phyloP scores from a whole-genome alignment of 2,797 vertebrate species.

The Pseudochirops corinnae region DNA sequence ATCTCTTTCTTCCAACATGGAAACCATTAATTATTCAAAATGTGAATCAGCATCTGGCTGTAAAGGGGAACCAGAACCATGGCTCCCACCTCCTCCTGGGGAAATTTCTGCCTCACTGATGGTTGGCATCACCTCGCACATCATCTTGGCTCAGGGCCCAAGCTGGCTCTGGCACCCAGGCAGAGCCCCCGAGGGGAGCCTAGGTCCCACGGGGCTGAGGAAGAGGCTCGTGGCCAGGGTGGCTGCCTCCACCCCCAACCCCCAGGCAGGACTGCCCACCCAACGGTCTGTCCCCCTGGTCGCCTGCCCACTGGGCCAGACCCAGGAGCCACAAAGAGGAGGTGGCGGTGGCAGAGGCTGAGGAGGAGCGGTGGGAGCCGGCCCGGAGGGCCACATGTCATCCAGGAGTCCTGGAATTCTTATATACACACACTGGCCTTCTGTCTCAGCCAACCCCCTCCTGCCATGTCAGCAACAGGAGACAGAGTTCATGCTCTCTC shows the following conservation, averaged over 20 bases:
- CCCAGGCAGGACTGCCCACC: slow-evolving; percentile 65
- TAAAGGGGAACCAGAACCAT: slow-evolving; percentile 92
- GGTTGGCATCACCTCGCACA: slow-evolving; percentile 97
- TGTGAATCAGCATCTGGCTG: slow-evolving; percentile 96
- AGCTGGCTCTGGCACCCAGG: background rate
- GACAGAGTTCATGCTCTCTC: too few species aligned
- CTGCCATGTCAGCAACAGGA: too few species aligned
- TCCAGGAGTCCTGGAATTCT: too few species aligned
- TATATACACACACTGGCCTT: too few species aligned
- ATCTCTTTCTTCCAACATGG: slow-evolving; percentile 98
- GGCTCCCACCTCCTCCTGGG: slow-evolving; percentile 88
- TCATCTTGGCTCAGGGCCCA: slow-evolving; percentile 86
- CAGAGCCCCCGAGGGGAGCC: background rate
- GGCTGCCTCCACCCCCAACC: background rate
- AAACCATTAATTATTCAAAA: slow-evolving; percentile 99
- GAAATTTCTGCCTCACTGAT: slow-evolving; percentile 95
- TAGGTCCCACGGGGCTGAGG: slow-evolving; percentile 52
- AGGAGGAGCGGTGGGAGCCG: too few species aligned
- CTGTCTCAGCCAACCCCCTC: too few species aligned
- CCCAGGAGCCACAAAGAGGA: slow-evolving; percentile 63
- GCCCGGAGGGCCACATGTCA: too few species aligned
- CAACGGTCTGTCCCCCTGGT: slow-evolving; percentile 42
- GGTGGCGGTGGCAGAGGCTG: slow-evolving; percentile 73
- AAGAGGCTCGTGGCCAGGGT: slow-evolving; percentile 41
- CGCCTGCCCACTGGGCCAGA: slow-evolving; percentile 25